Evolutionary conservation across 2,797 vertebrate genomes (phyloP).

Genomic region (Crocidura indochinensis): DNA sequence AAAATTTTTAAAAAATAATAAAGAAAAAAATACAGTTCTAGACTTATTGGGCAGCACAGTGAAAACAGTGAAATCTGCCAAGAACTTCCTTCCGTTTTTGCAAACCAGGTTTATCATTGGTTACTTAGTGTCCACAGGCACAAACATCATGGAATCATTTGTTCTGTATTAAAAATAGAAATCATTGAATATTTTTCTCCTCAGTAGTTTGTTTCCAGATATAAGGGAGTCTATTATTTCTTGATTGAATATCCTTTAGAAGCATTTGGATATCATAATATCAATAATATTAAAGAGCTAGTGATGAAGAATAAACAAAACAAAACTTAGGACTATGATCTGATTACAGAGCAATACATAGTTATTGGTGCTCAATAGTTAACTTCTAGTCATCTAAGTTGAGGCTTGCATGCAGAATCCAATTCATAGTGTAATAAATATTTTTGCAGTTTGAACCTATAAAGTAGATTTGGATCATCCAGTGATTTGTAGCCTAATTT

Average conservation of each 20-base stretch:
- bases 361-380: background rate
- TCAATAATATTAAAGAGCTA: background rate
- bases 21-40: conserved; percentile 63
- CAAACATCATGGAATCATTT: background rate
- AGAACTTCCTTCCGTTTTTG: conserved; percentile 8
- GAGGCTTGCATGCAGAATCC: background rate
- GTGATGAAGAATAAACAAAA: background rate
- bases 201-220: background rate
- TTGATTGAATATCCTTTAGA: background rate
- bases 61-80: conserved; percentile 67
- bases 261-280: background rate
- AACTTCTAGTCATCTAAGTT: background rate
- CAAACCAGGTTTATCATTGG: background rate
- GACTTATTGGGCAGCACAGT: conserved; percentile 62
- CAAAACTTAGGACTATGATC: background rate
- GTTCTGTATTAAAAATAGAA: conserved; percentile 34
- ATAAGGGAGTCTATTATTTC: background rate
- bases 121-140: background rate
- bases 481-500: background rate
- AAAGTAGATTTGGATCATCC: background rate
- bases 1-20: conserved; percentile 67
- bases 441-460: background rate
- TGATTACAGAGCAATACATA: background rate
- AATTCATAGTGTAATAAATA: background rate
- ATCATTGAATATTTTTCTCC: background rate